Conservation (phyloP, 53 echinoderm and acorn worm genomes). For the Hippasteria phrygiana region DNA sequence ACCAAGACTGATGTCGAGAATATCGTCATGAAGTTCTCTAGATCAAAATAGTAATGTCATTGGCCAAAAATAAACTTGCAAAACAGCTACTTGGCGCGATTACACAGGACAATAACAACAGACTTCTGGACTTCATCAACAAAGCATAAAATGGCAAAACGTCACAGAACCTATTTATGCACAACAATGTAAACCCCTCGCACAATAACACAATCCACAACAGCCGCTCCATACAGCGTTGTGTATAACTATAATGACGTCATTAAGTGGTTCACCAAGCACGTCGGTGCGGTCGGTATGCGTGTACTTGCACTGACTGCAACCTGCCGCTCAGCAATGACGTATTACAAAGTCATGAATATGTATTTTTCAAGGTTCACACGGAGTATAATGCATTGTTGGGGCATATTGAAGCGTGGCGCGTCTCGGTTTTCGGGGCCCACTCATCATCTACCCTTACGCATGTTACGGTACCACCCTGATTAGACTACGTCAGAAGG, state of each 20-base stretch:
- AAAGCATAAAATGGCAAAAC: background rate
- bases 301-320: background rate
- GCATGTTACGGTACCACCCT: background rate
- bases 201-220: background rate
- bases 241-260: slow-evolving; percentile 42
- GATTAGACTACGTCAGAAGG: slow-evolving; percentile 14
- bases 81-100: slow-evolving; percentile 9
- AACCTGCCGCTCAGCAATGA: slow-evolving; percentile 21
- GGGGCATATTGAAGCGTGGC: background rate
- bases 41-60: slow-evolving; percentile 34
- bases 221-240: background rate
- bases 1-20: background rate
- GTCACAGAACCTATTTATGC: slow-evolving; percentile 12
- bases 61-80: slow-evolving; percentile 18
- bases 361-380: slow-evolving; percentile 28
- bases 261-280: slow-evolving; percentile 21
- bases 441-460: background rate
- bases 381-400: background rate
- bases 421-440: background rate
- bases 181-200: background rate
- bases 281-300: background rate
- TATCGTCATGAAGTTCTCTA: background rate
- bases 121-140: background rate
- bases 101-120: slow-evolving; percentile 39
- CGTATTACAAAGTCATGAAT: slow-evolving; percentile 37